Evolutionary conservation across 2,888 invertebrate species (phyloP).

Genomic region (Drosophila phalerata): DNA sequence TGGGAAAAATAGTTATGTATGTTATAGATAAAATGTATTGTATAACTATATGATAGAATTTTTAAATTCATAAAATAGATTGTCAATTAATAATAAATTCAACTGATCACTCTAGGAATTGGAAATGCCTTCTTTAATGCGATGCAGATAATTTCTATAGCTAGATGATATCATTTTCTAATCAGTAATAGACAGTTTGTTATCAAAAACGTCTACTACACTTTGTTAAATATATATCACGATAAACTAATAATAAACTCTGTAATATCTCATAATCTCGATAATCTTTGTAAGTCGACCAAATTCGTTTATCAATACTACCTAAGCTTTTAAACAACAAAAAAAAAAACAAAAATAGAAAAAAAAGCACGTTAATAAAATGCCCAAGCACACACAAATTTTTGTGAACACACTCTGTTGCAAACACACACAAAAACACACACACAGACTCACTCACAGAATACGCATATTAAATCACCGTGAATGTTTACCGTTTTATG

Average conservation of each 20-base stretch:
- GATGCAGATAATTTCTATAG: too few species aligned
- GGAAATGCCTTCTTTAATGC: too few species aligned
- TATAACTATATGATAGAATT: too few species aligned
- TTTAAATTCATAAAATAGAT: too few species aligned
- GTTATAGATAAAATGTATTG: neutral
- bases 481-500: conserved; percentile 24
- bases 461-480: conserved; percentile 24
- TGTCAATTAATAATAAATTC: too few species aligned
- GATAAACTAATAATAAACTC: neutral
- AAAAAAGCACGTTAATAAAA: conserved; percentile 4
- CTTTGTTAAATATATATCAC: too few species aligned
- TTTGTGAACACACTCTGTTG: conserved; percentile 7
- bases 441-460: neutral
- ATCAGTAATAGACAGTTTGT: neutral
- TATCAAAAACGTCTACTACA: too few species aligned
- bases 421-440: neutral
- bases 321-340: neutral
- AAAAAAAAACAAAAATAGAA: neutral
- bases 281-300: neutral
- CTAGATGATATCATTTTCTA: neutral
- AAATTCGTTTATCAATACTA: conserved; percentile 1
- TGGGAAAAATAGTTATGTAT: neutral
- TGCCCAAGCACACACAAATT: conserved; percentile 19
- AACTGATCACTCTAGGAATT: too few species aligned
- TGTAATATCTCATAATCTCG: neutral